These are phyloP conservation scores for Merodon equestris DNA, from an alignment of 2,888 invertebrate species.

Conservation along the genomic window DNA sequence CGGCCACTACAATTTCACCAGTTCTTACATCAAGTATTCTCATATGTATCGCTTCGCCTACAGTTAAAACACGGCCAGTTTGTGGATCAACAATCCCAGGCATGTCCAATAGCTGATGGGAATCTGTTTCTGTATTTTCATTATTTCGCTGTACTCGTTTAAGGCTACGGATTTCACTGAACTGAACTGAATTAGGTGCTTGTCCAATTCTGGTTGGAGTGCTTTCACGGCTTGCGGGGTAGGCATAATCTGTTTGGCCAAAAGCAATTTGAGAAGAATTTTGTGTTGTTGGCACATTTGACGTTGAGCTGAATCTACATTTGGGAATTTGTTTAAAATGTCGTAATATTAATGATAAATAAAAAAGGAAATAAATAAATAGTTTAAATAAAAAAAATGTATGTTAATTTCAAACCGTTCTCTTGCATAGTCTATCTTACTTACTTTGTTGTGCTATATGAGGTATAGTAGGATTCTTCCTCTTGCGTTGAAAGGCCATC, in stretches of 20 bases:
- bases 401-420: too few species aligned
- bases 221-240: slow-evolving; percentile 71
- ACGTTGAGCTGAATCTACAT: slow-evolving; percentile 80
- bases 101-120: slow-evolving; percentile 85
- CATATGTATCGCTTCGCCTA: slow-evolving; percentile 94
- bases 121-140: slow-evolving; percentile 82
- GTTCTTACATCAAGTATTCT: slow-evolving; percentile 93
- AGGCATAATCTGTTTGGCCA: slow-evolving; percentile 75
- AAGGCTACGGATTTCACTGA: slow-evolving; percentile 86
- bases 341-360: slow-evolving; percentile 36
- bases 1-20: slow-evolving; percentile 86
- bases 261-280: slow-evolving; percentile 80
- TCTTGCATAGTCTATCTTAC: slow-evolving; percentile 69
- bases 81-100: slow-evolving; percentile 91
- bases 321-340: slow-evolving; percentile 25
- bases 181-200: slow-evolving; percentile 83
- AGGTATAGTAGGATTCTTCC: slow-evolving; percentile 76
- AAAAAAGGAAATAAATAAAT: slow-evolving; percentile 32
- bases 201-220: slow-evolving; percentile 66
- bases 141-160: slow-evolving; percentile 86
- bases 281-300: slow-evolving; percentile 79
- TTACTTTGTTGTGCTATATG: slow-evolving; percentile 79
- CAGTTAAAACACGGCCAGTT: slow-evolving; percentile 91
- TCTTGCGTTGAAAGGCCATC: slow-evolving; percentile 74
- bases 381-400: slow-evolving; percentile 30